Conservation (phyloP, 2,113 vertebrate genomes). For the Pangasianodon gigas region DNA sequence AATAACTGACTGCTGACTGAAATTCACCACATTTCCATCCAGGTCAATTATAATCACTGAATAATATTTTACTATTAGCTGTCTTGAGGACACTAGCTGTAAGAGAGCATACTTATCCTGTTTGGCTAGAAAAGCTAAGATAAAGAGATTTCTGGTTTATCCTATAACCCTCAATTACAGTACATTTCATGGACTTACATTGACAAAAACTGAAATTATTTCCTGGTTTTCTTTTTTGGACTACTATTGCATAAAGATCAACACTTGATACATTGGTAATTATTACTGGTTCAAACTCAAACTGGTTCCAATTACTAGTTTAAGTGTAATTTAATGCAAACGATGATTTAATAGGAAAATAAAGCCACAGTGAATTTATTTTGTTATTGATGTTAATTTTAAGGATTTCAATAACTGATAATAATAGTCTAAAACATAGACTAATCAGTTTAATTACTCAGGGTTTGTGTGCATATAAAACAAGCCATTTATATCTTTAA, state of each 20-base stretch:
- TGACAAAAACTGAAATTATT: background rate
- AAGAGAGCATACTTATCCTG: background rate
- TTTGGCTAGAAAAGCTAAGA: background rate
- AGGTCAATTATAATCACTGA: background rate
- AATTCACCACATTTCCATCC: background rate
- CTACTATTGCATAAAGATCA: conserved; percentile 10
- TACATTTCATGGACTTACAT: background rate
- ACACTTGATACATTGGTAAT: conserved; percentile 1
- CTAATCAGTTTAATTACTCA: background rate
- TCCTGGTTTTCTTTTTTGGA: background rate
- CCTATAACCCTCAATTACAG: background rate
- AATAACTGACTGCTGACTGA: background rate
- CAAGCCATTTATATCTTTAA: background rate
- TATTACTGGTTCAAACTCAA: background rate
- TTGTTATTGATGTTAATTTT: background rate
- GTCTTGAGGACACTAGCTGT: background rate
- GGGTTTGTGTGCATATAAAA: background rate
- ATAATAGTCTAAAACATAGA: background rate
- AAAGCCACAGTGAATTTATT: background rate
- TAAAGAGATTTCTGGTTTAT: background rate
- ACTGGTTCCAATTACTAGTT: background rate
- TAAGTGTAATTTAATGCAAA: background rate
- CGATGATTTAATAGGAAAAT: background rate
- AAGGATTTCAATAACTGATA: background rate
- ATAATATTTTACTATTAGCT: background rate